Percentiles rank a stretch among this genome's conserved stretches.
Conservation (phyloP, 2,888 invertebrate species). For the Ganaspis brasiliensis region DNA sequence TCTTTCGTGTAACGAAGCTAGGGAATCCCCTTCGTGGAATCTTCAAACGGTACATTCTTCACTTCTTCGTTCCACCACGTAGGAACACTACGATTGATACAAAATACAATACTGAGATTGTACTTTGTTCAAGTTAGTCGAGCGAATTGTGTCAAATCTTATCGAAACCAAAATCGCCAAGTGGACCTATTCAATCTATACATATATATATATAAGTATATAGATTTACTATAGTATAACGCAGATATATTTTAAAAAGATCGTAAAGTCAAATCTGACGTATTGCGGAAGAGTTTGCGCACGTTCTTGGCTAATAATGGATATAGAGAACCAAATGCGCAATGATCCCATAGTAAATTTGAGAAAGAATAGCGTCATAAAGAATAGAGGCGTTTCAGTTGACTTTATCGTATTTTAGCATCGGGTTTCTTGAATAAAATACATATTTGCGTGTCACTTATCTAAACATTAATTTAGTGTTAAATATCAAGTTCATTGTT, state of each 20-base stretch:
- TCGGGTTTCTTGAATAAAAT: neutral
- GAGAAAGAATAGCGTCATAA: constrained; percentile 14
- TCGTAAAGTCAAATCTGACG: constrained; percentile 18
- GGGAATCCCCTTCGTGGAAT: constrained; percentile 69
- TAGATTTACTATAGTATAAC: neutral
- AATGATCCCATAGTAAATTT: constrained; percentile 31
- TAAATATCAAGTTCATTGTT: neutral
- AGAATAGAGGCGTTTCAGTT: constrained; percentile 12
- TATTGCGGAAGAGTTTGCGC: constrained; percentile 9
- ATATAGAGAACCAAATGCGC: constrained; percentile 8
- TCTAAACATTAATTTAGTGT: neutral
- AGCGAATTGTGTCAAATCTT: constrained; percentile 44
- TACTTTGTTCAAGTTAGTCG: constrained; percentile 51
- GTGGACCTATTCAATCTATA: neutral
- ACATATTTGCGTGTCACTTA: neutral
- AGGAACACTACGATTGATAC: constrained; percentile 59
- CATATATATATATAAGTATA: constrained; percentile 17
- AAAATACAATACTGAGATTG: constrained; percentile 50
- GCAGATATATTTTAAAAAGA: constrained; percentile 12
- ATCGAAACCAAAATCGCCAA: neutral
- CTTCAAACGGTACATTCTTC: constrained; percentile 74
- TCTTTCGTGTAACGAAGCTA: constrained; percentile 48
- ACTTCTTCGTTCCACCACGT: constrained; percentile 65
- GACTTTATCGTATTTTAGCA: constrained; percentile 2
- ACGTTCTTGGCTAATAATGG: constrained; percentile 1